Evolutionary conservation across 2,888 invertebrate species (phyloP), one percentile per base, ranked within the genome.

Genomic region (Nephrotoma guestfalica): DNA sequence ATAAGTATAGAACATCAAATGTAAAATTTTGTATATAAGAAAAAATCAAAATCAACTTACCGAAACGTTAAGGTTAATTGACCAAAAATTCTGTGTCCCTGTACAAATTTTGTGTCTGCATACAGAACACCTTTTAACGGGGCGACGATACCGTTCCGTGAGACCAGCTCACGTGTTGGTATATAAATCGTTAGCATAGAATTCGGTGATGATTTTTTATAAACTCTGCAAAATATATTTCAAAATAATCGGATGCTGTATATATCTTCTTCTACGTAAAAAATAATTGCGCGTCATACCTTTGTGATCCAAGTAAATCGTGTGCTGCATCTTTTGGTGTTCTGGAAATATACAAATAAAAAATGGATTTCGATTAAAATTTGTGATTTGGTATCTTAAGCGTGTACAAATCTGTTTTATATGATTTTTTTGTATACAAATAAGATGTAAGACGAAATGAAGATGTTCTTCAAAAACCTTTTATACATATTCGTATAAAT

Each of bases 41-140:
- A 43, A 4, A 13, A 83, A 86, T 30, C 30, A 30, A 41, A 47
- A 43, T 84, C 15, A 40, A 89, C 92, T 92, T 90, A 95, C 95
- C 99, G 95, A 92, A 99, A 99, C 15, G 98, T 99, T 87, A 99
- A 93, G 4, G 98, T 96, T 88, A 97, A 94, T 91, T 96, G 96
- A 83, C 96, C 96, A 90, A 94, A 96, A 45, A 97, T 94, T 91
- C 97, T 97, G 90, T 96, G 95, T 88, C 96, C 95, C 88, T 90
- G 90, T 87, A 96, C 93, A 89, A 95, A 95, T 87, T 98, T 98
- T 0, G 97, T 96, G 90, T 99, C 98, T 57, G 98, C 95, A 88
- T 97, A 94, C 2, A 99, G 94, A 45, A 99, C 98, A 41, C 98
- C 99, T 90, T 97, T 97, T 87, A 97, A 93, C 88, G 94, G 94